Conservation (phyloP, 2,113 vertebrate genomes). For the Choloepus hoffmanni region DNA sequence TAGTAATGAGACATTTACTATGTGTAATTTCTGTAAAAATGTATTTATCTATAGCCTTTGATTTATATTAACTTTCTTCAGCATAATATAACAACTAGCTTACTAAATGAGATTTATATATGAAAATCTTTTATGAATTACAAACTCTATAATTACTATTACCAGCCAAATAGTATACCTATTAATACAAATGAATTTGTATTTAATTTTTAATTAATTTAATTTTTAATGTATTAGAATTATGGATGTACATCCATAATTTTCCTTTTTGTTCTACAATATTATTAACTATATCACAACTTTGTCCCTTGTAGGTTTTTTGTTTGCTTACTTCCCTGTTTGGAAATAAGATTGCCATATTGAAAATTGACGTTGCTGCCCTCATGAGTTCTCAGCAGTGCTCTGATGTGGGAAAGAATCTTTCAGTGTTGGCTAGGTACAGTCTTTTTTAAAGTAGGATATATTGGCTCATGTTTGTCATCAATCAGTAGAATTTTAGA, state of each 20-base stretch:
- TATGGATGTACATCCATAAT: not conserved
- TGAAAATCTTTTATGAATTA: not conserved
- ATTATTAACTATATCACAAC: not conserved
- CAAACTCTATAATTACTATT: no score
- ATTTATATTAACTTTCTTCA: fast-evolving
- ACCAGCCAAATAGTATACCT: no score
- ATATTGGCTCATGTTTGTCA: fast-evolving
- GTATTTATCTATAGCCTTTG: fast-evolving
- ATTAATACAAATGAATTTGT: not conserved
- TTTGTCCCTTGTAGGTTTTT: conserved; percentile 83
- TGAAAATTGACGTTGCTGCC: conserved; percentile 85
- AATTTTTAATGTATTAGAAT: not conserved
- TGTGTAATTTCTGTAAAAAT: fast-evolving
- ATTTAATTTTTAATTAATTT: not conserved
- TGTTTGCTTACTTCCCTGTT: conserved; percentile 91
- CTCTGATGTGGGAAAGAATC: not conserved
- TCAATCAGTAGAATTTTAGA: fast-evolving
- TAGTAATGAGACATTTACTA: fast-evolving
- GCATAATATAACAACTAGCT: fast-evolving
- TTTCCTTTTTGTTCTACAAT: not conserved
- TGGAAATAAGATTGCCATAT: conserved; percentile 83
- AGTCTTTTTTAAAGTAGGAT: fast-evolving
- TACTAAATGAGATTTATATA: not conserved
- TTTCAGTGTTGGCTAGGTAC: conserved; percentile 92
- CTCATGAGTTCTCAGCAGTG: conserved; percentile 68